phyloP scores from a whole-genome alignment of 2,797 vertebrate genomes.

The Tokudaia muenninki region DNA sequence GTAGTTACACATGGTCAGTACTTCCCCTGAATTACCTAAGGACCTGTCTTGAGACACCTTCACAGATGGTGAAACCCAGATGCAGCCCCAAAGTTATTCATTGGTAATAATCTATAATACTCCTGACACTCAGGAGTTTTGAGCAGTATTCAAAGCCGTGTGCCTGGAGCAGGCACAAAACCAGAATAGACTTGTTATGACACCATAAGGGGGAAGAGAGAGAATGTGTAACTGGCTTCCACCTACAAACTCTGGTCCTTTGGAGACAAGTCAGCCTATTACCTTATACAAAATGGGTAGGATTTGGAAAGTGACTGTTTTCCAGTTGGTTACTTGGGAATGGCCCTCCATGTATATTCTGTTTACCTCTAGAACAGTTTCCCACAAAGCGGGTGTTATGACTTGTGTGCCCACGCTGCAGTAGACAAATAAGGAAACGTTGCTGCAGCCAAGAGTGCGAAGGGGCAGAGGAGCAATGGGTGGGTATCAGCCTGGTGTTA shows the following conservation, averaged over 20 bases:
- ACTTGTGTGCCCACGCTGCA: neutral
- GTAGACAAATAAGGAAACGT: neutral
- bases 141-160: slow-evolving; percentile 16
- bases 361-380: neutral
- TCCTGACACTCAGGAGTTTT: neutral
- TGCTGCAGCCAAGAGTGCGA: neutral
- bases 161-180: slow-evolving; percentile 18
- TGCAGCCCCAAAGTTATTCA: neutral
- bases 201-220: neutral
- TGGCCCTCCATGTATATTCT: neutral
- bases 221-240: neutral
- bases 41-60: neutral
- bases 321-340: slow-evolving; percentile 16
- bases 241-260: too few relatives aligned
- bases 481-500: neutral
- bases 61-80: neutral
- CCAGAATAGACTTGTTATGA: slow-evolving; percentile 16
- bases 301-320: neutral
- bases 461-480: fast-evolving
- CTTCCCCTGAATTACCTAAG: neutral
- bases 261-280: neutral
- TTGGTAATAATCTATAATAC: slow-evolving; percentile 30
- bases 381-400: neutral
- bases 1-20: neutral
- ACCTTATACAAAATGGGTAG: neutral